phyloP scores from a whole-genome alignment of 2,888 invertebrate species.

The Ramazzottius varieornatus region DNA sequence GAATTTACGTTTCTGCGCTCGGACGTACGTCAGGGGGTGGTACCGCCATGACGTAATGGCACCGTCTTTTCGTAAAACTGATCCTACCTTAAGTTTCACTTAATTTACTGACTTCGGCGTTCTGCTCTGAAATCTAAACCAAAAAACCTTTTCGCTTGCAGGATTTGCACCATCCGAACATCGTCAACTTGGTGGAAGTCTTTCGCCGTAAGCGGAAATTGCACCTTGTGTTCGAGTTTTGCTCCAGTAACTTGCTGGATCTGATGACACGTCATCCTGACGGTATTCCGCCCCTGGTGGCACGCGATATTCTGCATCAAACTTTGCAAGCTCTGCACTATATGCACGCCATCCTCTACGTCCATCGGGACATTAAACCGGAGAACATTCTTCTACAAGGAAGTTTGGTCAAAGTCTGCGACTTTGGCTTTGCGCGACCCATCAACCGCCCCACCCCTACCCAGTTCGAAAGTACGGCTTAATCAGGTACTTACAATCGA shows the following conservation, averaged over 20 bases:
- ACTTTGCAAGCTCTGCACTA: not conserved
- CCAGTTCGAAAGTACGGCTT: not conserved
- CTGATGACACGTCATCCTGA: slow-evolving; percentile 75
- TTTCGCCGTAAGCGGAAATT: slow-evolving; percentile 78
- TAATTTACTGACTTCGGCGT: too few relatives aligned
- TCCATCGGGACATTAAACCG: slow-evolving; percentile 25
- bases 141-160: too few relatives aligned
- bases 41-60: too few relatives aligned
- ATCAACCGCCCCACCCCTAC: slow-evolving; percentile 17
- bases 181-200: slow-evolving; percentile 87
- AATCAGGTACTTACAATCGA: too few relatives aligned
- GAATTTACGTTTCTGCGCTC: too few relatives aligned
- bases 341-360: slow-evolving; percentile 14
- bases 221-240: slow-evolving; percentile 92
- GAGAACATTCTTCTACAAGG: slow-evolving; percentile 24
- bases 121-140: too few relatives aligned
- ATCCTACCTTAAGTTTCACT: too few relatives aligned
- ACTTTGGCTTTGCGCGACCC: slow-evolving; percentile 25
- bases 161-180: slow-evolving; percentile 90
- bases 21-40: too few relatives aligned
- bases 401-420: slow-evolving; percentile 22
- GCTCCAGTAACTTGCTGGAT: slow-evolving; percentile 82
- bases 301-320: not conserved
- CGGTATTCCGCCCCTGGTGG: slow-evolving; percentile 21
- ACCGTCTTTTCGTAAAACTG: too few relatives aligned